Evolutionary conservation across 2,888 invertebrate species (phyloP).

Genomic region (Lycia hirtaria): DNA sequence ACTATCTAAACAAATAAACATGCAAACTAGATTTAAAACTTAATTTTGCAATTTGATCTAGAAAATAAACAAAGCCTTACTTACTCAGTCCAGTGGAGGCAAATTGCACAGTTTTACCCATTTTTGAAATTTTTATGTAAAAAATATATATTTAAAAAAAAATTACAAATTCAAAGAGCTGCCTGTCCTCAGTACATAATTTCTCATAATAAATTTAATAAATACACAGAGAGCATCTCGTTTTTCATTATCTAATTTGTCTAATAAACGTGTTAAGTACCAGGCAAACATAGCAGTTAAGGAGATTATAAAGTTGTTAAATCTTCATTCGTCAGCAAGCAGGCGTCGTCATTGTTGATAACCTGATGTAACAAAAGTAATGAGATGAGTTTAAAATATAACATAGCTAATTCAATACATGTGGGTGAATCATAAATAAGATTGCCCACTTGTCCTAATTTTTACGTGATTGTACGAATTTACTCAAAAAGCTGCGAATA

Average conservation of each 20-base stretch:
- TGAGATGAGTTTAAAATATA: conserved; percentile 4
- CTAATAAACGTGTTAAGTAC: conserved; percentile 31
- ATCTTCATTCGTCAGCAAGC: not conserved
- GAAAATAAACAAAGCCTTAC: not conserved
- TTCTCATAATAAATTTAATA: conserved; percentile 12
- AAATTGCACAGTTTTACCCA: conserved; percentile 18
- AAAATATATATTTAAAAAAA: not conserved
- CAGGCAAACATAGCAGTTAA: conserved; percentile 35
- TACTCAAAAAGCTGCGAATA: no score
- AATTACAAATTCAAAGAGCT: conserved; percentile 2
- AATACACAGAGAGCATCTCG: conserved; percentile 1
- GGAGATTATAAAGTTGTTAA: conserved; percentile 24
- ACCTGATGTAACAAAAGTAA: conserved; percentile 1
- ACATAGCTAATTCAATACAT: no score
- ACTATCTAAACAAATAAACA: no score
- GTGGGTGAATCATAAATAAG: no score
- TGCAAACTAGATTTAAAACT: no score
- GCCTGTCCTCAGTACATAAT: conserved; percentile 18
- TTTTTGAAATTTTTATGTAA: not conserved
- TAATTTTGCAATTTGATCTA: no score
- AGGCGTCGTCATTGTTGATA: conserved; percentile 6
- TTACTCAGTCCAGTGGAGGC: conserved; percentile 23
- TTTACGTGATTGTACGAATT: no score
- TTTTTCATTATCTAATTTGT: conserved; percentile 29
- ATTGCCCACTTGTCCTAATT: no score